Evolutionary conservation across 2,888 invertebrate genomes (phyloP).

Genomic region (Aphrophora alni): DNA sequence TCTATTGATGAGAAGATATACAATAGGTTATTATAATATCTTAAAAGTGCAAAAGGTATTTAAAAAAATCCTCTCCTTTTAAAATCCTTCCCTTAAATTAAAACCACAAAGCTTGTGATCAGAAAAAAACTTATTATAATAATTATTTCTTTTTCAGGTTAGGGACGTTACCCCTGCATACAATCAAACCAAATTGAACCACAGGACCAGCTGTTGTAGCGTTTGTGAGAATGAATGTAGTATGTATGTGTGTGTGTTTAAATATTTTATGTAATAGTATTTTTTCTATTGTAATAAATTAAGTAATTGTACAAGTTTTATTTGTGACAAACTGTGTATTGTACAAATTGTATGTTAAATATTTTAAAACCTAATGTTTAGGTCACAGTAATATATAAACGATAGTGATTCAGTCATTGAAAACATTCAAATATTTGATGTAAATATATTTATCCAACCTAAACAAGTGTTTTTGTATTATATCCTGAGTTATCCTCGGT

Average conservation of each 20-base stretch:
- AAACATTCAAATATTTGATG: slow-evolving; percentile 12
- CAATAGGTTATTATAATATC: too few species aligned
- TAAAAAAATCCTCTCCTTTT: too few species aligned
- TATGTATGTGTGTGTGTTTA: not conserved
- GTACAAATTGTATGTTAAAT: slow-evolving; percentile 26
- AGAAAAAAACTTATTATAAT: too few species aligned
- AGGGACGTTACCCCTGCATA: not conserved
- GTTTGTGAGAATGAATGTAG: not conserved
- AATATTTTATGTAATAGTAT: slow-evolving; percentile 24
- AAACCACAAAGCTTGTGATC: too few species aligned
- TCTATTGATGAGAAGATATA: too few species aligned
- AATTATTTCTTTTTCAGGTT: not conserved
- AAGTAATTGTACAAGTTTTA: slow-evolving; percentile 16
- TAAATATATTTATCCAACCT: slow-evolving; percentile 37
- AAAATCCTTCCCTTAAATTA: too few species aligned
- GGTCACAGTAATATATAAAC: slow-evolving; percentile 34
- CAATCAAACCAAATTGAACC: slow-evolving; percentile 6
- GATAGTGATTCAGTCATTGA: slow-evolving; percentile 23
- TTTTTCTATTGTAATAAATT: slow-evolving; percentile 26
- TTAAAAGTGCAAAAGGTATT: too few species aligned
- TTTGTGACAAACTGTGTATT: slow-evolving; percentile 14
- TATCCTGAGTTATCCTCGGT: not conserved
- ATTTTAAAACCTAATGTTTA: slow-evolving; percentile 36
- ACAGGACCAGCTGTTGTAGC: not conserved
- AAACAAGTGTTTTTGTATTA: not conserved